Evolutionary conservation across 2,113 vertebrate species (phyloP).

Genomic region (Aplodontia rufa): DNA sequence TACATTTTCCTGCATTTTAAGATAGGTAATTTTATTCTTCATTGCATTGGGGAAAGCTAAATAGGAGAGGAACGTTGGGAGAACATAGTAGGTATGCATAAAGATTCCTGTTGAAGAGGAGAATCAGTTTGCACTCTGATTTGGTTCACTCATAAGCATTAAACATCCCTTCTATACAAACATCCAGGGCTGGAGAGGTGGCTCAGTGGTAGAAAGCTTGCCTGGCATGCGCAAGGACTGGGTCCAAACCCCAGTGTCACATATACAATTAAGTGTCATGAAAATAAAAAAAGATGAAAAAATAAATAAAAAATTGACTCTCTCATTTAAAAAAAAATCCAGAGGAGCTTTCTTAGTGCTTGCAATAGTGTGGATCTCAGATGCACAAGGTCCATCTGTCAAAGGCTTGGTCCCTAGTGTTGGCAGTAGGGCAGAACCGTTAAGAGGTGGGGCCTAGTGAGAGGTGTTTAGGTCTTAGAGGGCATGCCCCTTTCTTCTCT

Average conservation of each 20-base stretch:
- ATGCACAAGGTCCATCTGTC: background rate
- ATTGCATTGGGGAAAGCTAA: background rate
- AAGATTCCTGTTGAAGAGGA: background rate
- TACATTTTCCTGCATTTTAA: background rate
- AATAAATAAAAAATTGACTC: too few species aligned
- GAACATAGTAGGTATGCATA: background rate
- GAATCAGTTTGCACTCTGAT: background rate
- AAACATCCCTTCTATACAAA: background rate
- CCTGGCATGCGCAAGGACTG: too few species aligned
- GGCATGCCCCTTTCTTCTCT: background rate
- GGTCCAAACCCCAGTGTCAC: too few species aligned
- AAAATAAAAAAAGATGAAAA: too few species aligned
- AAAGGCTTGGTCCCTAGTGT: background rate
- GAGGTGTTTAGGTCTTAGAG: background rate
- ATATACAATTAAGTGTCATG: too few species aligned
- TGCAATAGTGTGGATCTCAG: background rate
- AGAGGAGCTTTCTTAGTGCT: background rate
- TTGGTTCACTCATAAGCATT: background rate
- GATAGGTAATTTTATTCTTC: background rate
- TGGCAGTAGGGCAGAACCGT: background rate
- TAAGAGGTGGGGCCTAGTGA: too few species aligned
- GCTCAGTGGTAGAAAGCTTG: too few species aligned
- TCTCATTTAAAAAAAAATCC: too few species aligned
- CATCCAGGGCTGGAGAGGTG: too few species aligned
- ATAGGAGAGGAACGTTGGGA: background rate